phyloP scores from a whole-genome alignment of 1,140 invertebrate genomes.

The Pseudomyrmex sp. region DNA sequence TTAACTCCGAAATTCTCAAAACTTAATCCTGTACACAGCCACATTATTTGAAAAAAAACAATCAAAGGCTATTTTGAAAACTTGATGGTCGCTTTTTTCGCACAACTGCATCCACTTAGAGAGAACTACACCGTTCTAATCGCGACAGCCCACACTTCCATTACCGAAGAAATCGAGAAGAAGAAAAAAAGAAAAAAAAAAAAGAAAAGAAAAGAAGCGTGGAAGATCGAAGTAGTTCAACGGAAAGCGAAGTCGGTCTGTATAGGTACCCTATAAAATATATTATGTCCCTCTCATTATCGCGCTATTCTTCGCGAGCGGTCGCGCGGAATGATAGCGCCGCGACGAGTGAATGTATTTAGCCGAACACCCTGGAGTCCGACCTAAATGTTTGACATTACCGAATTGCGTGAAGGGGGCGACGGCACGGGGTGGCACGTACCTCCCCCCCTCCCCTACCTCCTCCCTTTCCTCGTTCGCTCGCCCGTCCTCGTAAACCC shows the following conservation, averaged over 20 bases:
- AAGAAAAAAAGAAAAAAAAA: neutral
- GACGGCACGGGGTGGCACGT: conserved; percentile 27
- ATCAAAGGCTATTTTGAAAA: neutral
- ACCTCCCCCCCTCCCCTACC: conserved; percentile 49
- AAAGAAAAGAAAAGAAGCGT: neutral
- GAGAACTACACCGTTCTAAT: neutral
- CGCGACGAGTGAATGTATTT: conserved; percentile 81
- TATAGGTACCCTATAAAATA: conserved; percentile 73
- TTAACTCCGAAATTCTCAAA: neutral
- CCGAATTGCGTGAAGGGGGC: conserved; percentile 57
- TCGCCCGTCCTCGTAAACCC: conserved; percentile 43
- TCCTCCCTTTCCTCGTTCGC: neutral
- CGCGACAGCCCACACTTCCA: neutral
- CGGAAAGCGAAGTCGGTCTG: neutral
- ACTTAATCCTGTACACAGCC: no score
- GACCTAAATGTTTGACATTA: conserved; percentile 83
- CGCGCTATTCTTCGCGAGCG: conserved; percentile 81
- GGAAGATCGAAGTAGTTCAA: conserved; percentile 30
- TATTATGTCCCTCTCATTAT: conserved; percentile 81
- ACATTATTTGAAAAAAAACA: neutral
- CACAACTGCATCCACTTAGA: neutral
- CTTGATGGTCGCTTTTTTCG: neutral
- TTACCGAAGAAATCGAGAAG: neutral
- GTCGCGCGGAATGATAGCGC: conserved; percentile 82
- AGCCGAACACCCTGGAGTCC: conserved; percentile 77